Conservation (phyloP, 2,113 vertebrate genomes). For the Thinocorus orbignyianus region DNA sequence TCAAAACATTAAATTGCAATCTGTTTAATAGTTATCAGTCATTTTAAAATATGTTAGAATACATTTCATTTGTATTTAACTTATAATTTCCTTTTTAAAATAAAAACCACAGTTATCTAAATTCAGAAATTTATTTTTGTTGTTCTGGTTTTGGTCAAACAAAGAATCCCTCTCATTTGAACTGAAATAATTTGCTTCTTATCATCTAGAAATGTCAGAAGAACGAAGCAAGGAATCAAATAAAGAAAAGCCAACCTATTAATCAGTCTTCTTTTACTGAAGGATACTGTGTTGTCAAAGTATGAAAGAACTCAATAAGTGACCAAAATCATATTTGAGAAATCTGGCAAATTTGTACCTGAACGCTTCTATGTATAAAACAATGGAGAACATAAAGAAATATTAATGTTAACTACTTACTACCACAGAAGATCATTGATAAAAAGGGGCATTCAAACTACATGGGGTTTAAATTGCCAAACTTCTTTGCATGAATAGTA, state of each 20-base stretch:
- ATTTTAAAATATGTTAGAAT: background rate
- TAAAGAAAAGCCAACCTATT: background rate
- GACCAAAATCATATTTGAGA: background rate
- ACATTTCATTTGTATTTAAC: background rate
- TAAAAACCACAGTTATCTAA: background rate
- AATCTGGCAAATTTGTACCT: background rate
- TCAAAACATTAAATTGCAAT: background rate
- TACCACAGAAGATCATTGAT: background rate
- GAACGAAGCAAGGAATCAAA: background rate
- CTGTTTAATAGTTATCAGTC: background rate
- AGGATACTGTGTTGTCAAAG: background rate
- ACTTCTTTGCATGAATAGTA: background rate
- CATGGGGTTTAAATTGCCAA: background rate
- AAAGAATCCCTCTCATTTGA: background rate
- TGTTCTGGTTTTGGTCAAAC: background rate
- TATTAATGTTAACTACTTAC: background rate
- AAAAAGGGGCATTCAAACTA: background rate
- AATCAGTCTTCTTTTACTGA: background rate
- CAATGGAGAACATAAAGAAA: background rate
- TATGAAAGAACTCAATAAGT: background rate
- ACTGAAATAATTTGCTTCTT: background rate
- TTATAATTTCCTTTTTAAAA: background rate
- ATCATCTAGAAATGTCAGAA: background rate
- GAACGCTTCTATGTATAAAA: background rate
- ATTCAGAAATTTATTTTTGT: background rate